phyloP scores from a whole-genome alignment of 2,888 invertebrate genomes.

The Drosophila stalkeri region DNA sequence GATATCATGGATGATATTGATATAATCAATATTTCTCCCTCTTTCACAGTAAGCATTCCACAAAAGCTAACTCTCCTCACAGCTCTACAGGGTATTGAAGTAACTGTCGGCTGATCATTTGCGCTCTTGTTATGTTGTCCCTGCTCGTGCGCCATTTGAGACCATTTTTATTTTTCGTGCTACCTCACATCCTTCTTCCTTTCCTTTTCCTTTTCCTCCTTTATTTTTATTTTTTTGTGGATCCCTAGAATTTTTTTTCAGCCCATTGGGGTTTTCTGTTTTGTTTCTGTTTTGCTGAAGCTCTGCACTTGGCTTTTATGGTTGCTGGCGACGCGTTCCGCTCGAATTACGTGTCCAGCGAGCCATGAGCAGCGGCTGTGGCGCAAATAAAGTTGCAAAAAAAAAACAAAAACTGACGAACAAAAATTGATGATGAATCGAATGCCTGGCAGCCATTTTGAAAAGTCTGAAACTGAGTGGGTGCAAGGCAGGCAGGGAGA shows the following conservation, averaged over 20 bases:
- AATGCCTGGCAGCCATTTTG: conserved; percentile 61
- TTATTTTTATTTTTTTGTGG: background rate
- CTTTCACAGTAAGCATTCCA: background rate
- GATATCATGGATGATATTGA: no score
- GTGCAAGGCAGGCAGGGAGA: background rate
- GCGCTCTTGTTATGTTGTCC: conserved; percentile 32
- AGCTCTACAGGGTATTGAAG: background rate
- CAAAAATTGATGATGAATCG: conserved; percentile 7
- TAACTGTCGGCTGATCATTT: conserved; percentile 46
- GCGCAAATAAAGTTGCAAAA: conserved; percentile 68
- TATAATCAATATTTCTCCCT: background rate
- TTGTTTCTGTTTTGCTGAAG: conserved; percentile 12
- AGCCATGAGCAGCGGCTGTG: conserved; percentile 58
- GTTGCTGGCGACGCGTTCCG: conserved; percentile 74
- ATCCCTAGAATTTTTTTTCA: conserved; percentile 2
- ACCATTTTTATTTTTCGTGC: conserved; percentile 45
- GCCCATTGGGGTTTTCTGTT: conserved; percentile 9
- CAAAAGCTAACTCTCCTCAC: background rate
- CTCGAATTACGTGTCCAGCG: conserved; percentile 78
- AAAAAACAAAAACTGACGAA: background rate
- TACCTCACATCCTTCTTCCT: background rate
- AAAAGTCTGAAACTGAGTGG: conserved; percentile 36
- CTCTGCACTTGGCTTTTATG: conserved; percentile 74
- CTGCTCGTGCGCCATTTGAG: conserved; percentile 56
- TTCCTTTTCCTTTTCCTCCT: conserved; percentile 3